A percentile compares a stretch with the other conserved stretches of the same genome.
Evolutionary conservation across 2,888 invertebrate genomes (phyloP).

Genomic region (Phragmatobia fuliginosa): DNA sequence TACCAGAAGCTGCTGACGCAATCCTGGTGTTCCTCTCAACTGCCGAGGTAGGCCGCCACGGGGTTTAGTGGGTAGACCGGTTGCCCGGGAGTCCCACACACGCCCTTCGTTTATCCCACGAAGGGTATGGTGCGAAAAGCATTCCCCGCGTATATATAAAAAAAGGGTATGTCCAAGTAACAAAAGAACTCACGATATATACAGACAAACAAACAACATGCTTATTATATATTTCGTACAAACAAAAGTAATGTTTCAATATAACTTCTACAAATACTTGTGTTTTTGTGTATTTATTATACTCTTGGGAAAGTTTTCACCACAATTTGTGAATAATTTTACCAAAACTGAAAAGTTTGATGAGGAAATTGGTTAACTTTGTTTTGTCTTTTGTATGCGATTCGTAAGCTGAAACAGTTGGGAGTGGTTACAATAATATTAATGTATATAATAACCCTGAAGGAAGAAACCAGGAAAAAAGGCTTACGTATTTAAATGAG

Average conservation of each 20-base stretch:
- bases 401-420: slow-evolving; percentile 6
- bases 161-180: no score
- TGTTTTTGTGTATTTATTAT: slow-evolving; percentile 7
- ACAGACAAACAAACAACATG: background rate
- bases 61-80: no score
- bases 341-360: slow-evolving; percentile 16
- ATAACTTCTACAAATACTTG: slow-evolving; percentile 6
- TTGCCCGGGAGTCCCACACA: no score
- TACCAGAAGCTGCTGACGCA: no score
- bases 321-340: slow-evolving; percentile 7
- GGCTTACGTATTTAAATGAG: background rate
- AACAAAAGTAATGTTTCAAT: background rate
- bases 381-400: slow-evolving; percentile 9
- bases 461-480: background rate
- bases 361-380: slow-evolving; percentile 14
- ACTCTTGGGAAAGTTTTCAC: background rate
- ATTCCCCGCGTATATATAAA: no score
- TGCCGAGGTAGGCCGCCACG: no score
- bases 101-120: no score
- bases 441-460: background rate
- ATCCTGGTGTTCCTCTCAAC: no score
- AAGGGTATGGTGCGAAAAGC: no score
- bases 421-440: background rate
- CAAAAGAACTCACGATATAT: background rate
- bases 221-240: background rate